These are phyloP conservation scores for Lumbricus terrestris DNA, from an alignment of 2,888 invertebrate genomes.

Conservation along the genomic window DNA sequence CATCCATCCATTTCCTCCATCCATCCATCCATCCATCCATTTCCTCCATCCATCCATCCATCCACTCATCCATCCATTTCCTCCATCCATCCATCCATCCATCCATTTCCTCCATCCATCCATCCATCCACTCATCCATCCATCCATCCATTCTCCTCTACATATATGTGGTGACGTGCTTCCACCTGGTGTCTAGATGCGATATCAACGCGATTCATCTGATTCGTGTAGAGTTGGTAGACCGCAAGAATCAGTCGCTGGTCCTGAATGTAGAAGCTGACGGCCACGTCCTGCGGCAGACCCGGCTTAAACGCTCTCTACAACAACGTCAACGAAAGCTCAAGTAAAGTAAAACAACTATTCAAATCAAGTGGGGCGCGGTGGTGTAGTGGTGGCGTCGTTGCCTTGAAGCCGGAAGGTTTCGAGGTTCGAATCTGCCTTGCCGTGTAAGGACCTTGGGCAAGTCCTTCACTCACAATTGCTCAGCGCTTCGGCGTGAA, in stretches of 20 bases:
- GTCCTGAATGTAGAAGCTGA: conserved; percentile 96
- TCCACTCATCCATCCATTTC: not conserved
- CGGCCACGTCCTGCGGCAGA: conserved; percentile 88
- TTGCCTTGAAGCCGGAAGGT: too few species aligned
- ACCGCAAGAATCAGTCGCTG: conserved; percentile 93
- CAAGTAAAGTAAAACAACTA: too few species aligned
- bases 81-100: not conserved
- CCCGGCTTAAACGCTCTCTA: conserved; percentile 90
- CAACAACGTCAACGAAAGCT: conserved; percentile 43
- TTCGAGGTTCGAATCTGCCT: too few species aligned
- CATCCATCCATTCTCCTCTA: not conserved
- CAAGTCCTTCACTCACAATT: too few species aligned
- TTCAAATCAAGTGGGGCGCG: too few species aligned
- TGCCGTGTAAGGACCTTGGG: too few species aligned
- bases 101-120: not conserved
- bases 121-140: too few species aligned
- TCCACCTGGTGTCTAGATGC: conserved; percentile 32
- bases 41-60: not conserved
- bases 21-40: not conserved
- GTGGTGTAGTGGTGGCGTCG: too few species aligned
- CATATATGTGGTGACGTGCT: not conserved
- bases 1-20: not conserved
- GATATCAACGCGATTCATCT: conserved; percentile 38
- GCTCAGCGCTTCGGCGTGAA: too few species aligned
- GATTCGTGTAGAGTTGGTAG: conserved; percentile 71